phyloP scores from a whole-genome alignment of 2,113 vertebrate species.

The Podarcis muralis region DNA sequence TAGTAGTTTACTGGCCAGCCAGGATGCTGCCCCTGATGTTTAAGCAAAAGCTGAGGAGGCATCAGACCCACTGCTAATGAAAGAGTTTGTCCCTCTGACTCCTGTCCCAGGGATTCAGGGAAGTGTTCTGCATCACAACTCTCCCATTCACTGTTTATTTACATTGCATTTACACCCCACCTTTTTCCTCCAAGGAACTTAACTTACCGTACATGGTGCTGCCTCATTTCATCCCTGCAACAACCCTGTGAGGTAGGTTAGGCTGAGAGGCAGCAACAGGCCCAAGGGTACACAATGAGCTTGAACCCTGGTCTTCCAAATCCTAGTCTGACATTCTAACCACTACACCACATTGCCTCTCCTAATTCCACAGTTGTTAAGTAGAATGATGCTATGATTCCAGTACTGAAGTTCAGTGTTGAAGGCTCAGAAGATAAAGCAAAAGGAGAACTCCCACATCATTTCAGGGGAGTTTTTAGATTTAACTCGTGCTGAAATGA shows the following conservation, averaged over 20 bases:
- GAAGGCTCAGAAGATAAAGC: not conserved
- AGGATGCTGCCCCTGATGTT: not conserved
- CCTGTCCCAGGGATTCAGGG: not conserved
- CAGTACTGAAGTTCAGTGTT: not conserved
- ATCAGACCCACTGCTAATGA: not conserved
- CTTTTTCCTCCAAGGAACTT: too few species aligned
- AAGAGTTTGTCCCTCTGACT: not conserved
- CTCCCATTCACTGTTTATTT: too few species aligned
- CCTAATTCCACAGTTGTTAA: not conserved
- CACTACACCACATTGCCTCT: not conserved
- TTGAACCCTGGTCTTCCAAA: too few species aligned
- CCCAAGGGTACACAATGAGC: too few species aligned
- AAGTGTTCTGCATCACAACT: not conserved
- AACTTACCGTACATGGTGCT: too few species aligned
- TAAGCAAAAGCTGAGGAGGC: not conserved
- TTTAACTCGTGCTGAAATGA: not conserved
- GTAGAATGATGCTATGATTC: not conserved
- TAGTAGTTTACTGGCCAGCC: not conserved
- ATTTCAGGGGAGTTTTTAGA: not conserved
- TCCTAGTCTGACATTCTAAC: too few species aligned
- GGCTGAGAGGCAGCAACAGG: too few species aligned
- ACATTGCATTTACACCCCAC: too few species aligned
- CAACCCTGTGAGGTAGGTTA: too few species aligned
- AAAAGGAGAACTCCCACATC: not conserved
- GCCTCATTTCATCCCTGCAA: too few species aligned